Evolutionary conservation across 23 tunicate genomes (phyloP), one percentile per base, ranked within the genome.

Genomic region (Phallusia fumigata): DNA sequence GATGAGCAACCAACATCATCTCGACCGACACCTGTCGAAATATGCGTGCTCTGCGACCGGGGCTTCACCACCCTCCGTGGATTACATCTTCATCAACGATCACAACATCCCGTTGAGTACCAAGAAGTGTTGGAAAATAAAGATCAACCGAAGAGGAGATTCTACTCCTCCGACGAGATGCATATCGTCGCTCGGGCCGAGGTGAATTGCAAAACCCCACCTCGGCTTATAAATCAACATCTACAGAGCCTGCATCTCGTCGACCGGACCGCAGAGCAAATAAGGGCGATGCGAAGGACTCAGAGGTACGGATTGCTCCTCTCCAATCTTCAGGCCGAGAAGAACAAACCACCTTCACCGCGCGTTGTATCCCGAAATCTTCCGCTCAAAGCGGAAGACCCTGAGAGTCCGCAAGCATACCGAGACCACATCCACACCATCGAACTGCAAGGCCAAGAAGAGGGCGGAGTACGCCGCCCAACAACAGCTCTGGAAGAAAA

Each of bases 251-350:
- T 72, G 32, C 76, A 72, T n/a, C 32, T 72, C 76, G 76, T 72
- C 32, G 76, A 72, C 31, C 31, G 76, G 21, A 72, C 76, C 16
- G 76, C 76, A 72, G 76, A 72, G 76, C 76, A 72, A 30, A 72
- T 72, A 72, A 72, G 76, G 76, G 76, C 21, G 76, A 72, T 72
- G 76, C 18, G n/a, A n/a, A n/a, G 76, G 76, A 72, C 33, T 30
- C 76, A 15, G 76, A 18, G 76, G 33, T 72, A 72, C 21, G 21
- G n/a, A 72, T 72, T n/a, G 19, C 18, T 21, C 76, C 76, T 72
- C 76, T 13, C 31, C 15, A 15, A 18, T 13, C 33, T 15, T n/a
- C 31, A 72, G n/a, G n/a, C 31, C n/a, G n/a, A n/a, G n/a, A n/a
- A n/a, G n/a, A n/a, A n/a, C n/a, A n/a, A n/a, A n/a, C n/a, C n/a